phyloP scores from a whole-genome alignment of 2,888 invertebrate species.

The Sturmia bella region DNA sequence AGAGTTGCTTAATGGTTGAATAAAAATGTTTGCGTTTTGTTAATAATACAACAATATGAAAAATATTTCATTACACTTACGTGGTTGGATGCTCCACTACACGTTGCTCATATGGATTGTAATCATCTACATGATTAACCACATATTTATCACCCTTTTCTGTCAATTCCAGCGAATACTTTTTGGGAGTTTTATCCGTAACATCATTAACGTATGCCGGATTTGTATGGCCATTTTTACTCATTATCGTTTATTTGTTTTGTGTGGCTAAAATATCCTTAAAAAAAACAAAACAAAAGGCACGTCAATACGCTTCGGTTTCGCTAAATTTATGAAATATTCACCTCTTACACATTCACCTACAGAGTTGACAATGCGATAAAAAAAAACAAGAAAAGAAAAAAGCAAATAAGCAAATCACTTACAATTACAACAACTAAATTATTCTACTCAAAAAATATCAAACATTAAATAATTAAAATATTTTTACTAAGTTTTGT shows the following conservation, averaged over 20 bases:
- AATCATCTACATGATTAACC: conserved; percentile 83
- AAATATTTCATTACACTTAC: conserved; percentile 83
- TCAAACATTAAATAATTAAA: conserved; percentile 64
- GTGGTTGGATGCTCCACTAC: conserved; percentile 87
- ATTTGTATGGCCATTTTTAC: conserved; percentile 81
- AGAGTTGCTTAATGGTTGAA: conserved; percentile 86
- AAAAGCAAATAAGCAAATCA: conserved; percentile 19
- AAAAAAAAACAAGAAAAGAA: conserved; percentile 36
- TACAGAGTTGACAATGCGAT: conserved; percentile 49
- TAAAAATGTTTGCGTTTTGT: neutral
- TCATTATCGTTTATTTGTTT: conserved; percentile 74
- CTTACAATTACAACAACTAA: conserved; percentile 16
- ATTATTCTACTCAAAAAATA: conserved; percentile 42
- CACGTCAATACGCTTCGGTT: conserved; percentile 58
- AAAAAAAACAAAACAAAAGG: conserved; percentile 18
- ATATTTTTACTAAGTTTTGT: conserved; percentile 43
- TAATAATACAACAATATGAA: neutral
- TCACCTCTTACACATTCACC: conserved; percentile 45
- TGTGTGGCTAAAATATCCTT: conserved; percentile 6
- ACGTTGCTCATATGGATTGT: conserved; percentile 87
- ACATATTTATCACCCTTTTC: conserved; percentile 77
- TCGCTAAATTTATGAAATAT: conserved; percentile 58
- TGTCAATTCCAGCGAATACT: conserved; percentile 78
- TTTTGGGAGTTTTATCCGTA: conserved; percentile 75
- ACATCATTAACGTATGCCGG: conserved; percentile 79